Conservation (phyloP, 2,888 invertebrate genomes). For the Sympetrum striolatum region DNA sequence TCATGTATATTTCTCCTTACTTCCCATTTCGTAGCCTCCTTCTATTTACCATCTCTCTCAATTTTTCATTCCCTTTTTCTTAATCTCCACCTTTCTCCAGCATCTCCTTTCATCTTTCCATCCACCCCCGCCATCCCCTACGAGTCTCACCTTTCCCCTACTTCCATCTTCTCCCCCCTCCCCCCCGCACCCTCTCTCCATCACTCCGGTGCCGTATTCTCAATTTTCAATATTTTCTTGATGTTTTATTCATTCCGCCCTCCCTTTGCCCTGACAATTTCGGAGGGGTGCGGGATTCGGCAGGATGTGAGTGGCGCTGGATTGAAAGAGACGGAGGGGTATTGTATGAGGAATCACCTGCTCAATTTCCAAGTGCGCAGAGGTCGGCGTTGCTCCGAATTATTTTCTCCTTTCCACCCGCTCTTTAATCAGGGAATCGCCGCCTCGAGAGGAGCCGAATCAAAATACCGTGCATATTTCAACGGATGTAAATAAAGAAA, state of each 20-base stretch:
- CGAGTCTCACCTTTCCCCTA: neutral
- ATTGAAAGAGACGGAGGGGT: neutral
- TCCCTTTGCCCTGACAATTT: constrained; percentile 17
- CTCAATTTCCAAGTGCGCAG: no score
- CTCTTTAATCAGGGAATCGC: no score
- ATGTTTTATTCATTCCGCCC: constrained; percentile 28
- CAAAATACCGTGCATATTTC: no score
- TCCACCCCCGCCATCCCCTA: neutral
- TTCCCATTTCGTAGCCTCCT: neutral
- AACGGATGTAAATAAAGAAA: no score
- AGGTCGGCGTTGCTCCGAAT: no score
- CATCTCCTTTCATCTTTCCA: neutral
- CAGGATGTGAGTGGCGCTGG: neutral
- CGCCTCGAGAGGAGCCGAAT: no score
- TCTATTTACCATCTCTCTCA: neutral
- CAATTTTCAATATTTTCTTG: constrained; percentile 44
- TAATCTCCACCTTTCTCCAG: neutral
- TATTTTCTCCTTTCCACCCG: no score
- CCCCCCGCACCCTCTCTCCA: neutral
- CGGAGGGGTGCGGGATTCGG: neutral
- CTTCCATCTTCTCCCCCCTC: neutral
- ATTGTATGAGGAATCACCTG: no score
- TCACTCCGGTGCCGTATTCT: constrained; percentile 10
- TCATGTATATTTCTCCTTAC: neutral
- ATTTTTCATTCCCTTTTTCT: neutral